Conservation (phyloP, 2,797 vertebrate genomes). For the Lindbergichthys nudifrons region DNA sequence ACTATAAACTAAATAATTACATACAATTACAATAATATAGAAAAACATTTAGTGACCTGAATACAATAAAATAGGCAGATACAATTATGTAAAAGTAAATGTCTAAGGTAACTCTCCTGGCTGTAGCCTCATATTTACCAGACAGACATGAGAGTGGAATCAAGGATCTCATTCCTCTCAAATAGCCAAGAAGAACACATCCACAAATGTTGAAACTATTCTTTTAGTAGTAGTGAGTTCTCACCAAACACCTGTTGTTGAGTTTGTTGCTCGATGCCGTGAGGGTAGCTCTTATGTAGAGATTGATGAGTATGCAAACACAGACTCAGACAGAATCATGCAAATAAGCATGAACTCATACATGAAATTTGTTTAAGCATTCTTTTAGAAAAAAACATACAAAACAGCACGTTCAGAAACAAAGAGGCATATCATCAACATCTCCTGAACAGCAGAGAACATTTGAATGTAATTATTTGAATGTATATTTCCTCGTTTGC, state of each 20-base stretch:
- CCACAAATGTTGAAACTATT: not conserved
- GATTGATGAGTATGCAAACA: conserved; percentile 15
- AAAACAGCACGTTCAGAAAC: conserved; percentile 15
- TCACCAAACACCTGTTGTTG: not conserved
- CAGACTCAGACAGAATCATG: conserved; percentile 1
- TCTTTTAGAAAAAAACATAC: conserved; percentile 45
- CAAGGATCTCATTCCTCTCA: no score
- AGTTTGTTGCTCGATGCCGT: not conserved
- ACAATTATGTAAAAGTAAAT: no score
- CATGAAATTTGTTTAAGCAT: conserved; percentile 17
- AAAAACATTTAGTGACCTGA: no score
- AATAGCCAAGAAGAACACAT: not conserved
- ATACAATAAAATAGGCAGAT: no score
- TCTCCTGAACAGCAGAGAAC: not conserved
- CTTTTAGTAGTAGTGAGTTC: not conserved
- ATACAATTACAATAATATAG: no score
- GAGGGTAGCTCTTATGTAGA: not conserved
- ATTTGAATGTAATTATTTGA: not conserved
- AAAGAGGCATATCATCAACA: not conserved
- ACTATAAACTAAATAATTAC: no score
- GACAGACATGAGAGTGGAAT: not conserved
- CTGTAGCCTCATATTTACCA: not conserved
- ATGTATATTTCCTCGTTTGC: not conserved
- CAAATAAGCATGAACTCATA: not conserved
- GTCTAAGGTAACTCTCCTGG: not conserved